phyloP scores from a whole-genome alignment of 2,888 invertebrate species.

The Hirudinaria manillensis region DNA sequence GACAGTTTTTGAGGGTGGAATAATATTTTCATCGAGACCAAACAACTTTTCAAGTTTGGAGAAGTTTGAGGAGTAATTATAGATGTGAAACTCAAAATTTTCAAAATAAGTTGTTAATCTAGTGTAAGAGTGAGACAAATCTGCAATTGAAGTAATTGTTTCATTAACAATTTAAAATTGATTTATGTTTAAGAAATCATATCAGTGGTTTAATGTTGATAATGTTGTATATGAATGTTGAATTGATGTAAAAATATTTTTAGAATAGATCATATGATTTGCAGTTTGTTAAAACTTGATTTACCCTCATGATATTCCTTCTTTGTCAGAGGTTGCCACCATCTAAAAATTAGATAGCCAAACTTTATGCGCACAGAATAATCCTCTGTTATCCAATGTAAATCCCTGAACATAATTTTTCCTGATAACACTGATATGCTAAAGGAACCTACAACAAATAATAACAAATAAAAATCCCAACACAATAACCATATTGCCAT shows the following conservation, averaged over 20 bases:
- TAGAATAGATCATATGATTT: conserved; percentile 1
- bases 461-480: background rate
- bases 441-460: conserved; percentile 70
- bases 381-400: conserved; percentile 87
- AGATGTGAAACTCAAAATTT: conserved; percentile 80
- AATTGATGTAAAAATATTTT: background rate
- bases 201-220: background rate
- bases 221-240: background rate
- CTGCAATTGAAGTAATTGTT: conserved; percentile 58
- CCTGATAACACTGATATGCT: conserved; percentile 91
- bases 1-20: conserved; percentile 17
- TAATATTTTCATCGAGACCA: conserved; percentile 63
- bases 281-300: background rate
- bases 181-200: too few relatives aligned
- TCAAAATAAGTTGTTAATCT: conserved; percentile 50
- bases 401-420: conserved; percentile 94
- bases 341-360: conserved; percentile 92
- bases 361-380: conserved; percentile 87
- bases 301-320: conserved; percentile 89
- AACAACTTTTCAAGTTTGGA: conserved; percentile 79
- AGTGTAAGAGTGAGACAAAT: conserved; percentile 89
- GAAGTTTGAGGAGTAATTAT: conserved; percentile 83
- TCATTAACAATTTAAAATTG: background rate
- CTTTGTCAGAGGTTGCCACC: conserved; percentile 92
- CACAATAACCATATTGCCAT: background rate